These are phyloP conservation scores for Osmerus eperlanus DNA, from an alignment of 2,113 vertebrate species.

Conservation along the genomic window DNA sequence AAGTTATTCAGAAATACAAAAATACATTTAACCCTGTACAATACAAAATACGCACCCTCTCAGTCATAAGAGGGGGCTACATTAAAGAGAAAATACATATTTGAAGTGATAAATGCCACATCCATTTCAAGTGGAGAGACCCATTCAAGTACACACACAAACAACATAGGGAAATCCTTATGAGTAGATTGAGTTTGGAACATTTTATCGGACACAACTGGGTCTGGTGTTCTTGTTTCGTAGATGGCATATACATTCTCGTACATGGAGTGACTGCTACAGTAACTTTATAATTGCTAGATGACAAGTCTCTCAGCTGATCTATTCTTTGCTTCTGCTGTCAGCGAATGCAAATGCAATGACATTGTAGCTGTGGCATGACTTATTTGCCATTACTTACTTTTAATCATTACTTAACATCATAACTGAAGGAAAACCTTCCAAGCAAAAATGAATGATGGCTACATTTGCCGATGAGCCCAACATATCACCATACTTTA, in stretches of 20 bases:
- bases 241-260: slow-evolving; percentile 16
- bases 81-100: slow-evolving; percentile 3
- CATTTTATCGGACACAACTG: not conserved
- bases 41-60: slow-evolving; percentile 25
- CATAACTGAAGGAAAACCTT: no score
- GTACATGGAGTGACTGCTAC: slow-evolving; percentile 11
- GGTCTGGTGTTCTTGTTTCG: not conserved
- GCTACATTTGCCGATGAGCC: not conserved
- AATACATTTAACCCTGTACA: slow-evolving; percentile 27
- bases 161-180: slow-evolving; percentile 17
- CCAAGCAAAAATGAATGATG: not conserved
- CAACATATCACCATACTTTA: not conserved
- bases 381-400: no score
- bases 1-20: slow-evolving; percentile 32
- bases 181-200: no score
- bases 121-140: slow-evolving; percentile 13
- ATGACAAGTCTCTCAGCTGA: no score
- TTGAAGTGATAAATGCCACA: slow-evolving; percentile 25
- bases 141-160: slow-evolving; percentile 18
- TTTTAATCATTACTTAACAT: no score
- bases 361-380: no score
- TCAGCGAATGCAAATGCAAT: no score
- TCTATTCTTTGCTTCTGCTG: no score
- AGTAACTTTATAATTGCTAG: no score
- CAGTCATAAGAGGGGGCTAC: slow-evolving; percentile 11